phyloP scores from a whole-genome alignment of 2,888 invertebrate genomes.

The Acrobasis repandana region DNA sequence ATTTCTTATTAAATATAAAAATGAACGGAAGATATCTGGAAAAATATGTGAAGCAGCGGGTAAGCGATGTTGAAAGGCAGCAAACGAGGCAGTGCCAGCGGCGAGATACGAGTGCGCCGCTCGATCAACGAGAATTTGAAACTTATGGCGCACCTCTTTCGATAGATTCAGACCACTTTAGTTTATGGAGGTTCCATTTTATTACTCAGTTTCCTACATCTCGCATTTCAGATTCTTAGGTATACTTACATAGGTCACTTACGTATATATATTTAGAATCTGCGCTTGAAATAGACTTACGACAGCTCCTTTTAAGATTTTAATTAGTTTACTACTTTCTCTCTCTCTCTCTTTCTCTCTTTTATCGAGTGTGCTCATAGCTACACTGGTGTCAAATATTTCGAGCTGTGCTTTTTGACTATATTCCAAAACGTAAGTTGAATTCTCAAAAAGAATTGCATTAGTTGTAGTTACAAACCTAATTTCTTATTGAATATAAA shows the following conservation, averaged over 20 bases:
- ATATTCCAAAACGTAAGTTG: conserved; percentile 33
- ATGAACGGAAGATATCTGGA: conserved; percentile 2
- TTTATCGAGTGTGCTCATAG: no score
- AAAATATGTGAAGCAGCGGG: conserved; percentile 11
- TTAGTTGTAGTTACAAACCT: neutral
- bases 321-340: no score
- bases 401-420: no score
- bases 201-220: conserved; percentile 35
- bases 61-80: conserved; percentile 23
- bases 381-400: no score
- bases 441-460: neutral
- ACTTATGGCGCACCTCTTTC: conserved; percentile 42
- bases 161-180: conserved; percentile 44
- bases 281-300: neutral
- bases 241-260: neutral
- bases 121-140: conserved; percentile 53
- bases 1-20: conserved; percentile 16
- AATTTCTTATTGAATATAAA: conserved; percentile 14
- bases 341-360: no score
- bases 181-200: conserved; percentile 44
- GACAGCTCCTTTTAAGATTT: no score
- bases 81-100: conserved; percentile 32
- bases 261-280: neutral
- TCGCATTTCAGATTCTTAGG: conserved; percentile 32
- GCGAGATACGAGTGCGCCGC: conserved; percentile 28